These are phyloP conservation scores for Orgyia antiqua DNA, from an alignment of 2,888 invertebrate species.

Conservation along the genomic window DNA sequence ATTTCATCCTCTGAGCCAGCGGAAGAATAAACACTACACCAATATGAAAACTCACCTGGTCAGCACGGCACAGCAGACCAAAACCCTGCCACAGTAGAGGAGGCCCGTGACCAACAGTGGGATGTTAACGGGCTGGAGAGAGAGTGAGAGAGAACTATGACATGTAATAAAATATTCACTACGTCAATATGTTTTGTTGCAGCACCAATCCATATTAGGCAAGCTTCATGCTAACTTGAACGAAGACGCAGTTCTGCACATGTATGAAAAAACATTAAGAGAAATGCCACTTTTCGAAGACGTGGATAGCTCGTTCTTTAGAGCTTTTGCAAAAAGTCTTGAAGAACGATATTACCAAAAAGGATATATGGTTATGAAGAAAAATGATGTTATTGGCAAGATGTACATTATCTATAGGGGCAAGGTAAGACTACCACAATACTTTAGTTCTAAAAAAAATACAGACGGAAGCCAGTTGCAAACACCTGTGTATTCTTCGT, in stretches of 20 bases:
- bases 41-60: neutral
- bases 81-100: too few species aligned
- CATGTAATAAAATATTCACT: too few species aligned
- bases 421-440: too few species aligned
- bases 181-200: too few species aligned
- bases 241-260: slow-evolving; percentile 72
- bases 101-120: too few species aligned
- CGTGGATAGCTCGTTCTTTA: slow-evolving; percentile 72
- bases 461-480: too few species aligned
- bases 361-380: slow-evolving; percentile 62
- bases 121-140: too few species aligned
- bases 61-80: too few species aligned
- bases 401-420: slow-evolving; percentile 72
- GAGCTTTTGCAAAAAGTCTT: slow-evolving; percentile 72
- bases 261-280: slow-evolving; percentile 72
- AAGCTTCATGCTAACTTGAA: slow-evolving; percentile 73
- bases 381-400: slow-evolving; percentile 58
- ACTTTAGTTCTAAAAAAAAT: too few species aligned
- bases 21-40: neutral
- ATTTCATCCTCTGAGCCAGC: neutral
- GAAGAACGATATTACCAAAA: slow-evolving; percentile 64
- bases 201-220: slow-evolving; percentile 68
- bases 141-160: too few species aligned
- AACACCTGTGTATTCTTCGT: too few species aligned
- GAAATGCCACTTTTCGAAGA: slow-evolving; percentile 75